Percentiles rank a stretch among this genome's conserved stretches.
These are phyloP conservation scores for Neoscelio sp. DNA, from an alignment of 2,888 invertebrate genomes.

Conservation along the genomic window DNA sequence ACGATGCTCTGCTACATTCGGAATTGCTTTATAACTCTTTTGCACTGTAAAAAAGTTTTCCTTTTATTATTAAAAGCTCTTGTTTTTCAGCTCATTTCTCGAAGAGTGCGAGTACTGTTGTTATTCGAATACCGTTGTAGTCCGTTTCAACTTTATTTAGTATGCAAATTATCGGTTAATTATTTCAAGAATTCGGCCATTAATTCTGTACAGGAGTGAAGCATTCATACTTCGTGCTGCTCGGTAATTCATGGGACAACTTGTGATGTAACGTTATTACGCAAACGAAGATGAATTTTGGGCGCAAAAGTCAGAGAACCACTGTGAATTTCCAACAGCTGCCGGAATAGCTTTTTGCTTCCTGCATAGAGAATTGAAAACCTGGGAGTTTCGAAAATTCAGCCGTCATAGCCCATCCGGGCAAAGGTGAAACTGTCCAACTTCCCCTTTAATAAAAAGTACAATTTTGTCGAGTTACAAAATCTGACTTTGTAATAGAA, in stretches of 20 bases:
- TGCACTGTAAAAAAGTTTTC: slow-evolving; percentile 27
- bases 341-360: slow-evolving; percentile 57
- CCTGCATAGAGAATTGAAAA: slow-evolving; percentile 55
- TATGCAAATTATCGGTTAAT: slow-evolving; percentile 65
- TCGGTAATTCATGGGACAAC: slow-evolving; percentile 65
- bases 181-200: slow-evolving; percentile 58
- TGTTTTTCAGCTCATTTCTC: slow-evolving; percentile 39
- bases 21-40: slow-evolving; percentile 42
- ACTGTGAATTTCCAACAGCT: slow-evolving; percentile 61
- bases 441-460: slow-evolving; percentile 61
- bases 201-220: slow-evolving; percentile 63
- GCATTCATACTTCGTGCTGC: slow-evolving; percentile 61
- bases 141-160: slow-evolving; percentile 32
- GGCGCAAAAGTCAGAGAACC: slow-evolving; percentile 53
- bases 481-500: neutral
- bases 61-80: slow-evolving; percentile 41
- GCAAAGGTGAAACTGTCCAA: slow-evolving; percentile 46
- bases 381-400: slow-evolving; percentile 62
- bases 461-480: slow-evolving; percentile 33
- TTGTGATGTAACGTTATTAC: slow-evolving; percentile 63
- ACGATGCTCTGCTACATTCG: slow-evolving; percentile 17
- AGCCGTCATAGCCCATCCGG: slow-evolving; percentile 36
- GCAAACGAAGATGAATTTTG: slow-evolving; percentile 64
- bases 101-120: slow-evolving; percentile 40
- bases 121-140: slow-evolving; percentile 29